A percentile compares a stretch with the other conserved stretches of the same genome.
Evolutionary conservation across 2,888 invertebrate genomes (phyloP).

Genomic region (Chesias legatella): DNA sequence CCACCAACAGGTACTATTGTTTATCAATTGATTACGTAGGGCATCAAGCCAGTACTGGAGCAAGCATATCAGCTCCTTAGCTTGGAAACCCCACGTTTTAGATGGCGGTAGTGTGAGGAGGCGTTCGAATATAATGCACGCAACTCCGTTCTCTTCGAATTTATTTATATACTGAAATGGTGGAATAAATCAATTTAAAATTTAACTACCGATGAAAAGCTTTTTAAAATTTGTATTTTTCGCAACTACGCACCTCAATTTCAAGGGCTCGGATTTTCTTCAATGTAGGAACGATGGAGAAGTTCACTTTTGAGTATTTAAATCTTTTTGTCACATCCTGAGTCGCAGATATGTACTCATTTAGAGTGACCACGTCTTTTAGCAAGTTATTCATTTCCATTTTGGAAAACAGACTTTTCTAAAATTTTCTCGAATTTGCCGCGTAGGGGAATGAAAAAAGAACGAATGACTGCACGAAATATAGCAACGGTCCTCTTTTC

Average conservation of each 20-base stretch:
- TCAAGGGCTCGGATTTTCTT: constrained; percentile 56
- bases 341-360: constrained; percentile 47
- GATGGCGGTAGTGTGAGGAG: constrained; percentile 49
- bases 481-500: too few species aligned
- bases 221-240: too few species aligned
- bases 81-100: constrained; percentile 53
- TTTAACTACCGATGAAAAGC: too few species aligned
- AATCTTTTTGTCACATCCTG: constrained; percentile 38
- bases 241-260: constrained; percentile 49
- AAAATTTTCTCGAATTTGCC: too few species aligned
- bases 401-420: constrained; percentile 9
- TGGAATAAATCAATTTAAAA: too few species aligned
- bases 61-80: constrained; percentile 48
- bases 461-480: too few species aligned
- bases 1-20: constrained; percentile 55
- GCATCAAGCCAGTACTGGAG: constrained; percentile 62
- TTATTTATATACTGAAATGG: constrained; percentile 57
- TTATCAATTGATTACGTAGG: constrained; percentile 49
- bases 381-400: constrained; percentile 53
- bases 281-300: constrained; percentile 52
- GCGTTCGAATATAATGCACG: constrained; percentile 45
- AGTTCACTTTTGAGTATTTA: constrained; percentile 39
- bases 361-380: constrained; percentile 43
- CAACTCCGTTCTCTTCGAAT: constrained; percentile 54
- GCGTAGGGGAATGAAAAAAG: neutral